Conservation (phyloP, 2,888 invertebrate genomes). For the Lasioglossum villosulum region DNA sequence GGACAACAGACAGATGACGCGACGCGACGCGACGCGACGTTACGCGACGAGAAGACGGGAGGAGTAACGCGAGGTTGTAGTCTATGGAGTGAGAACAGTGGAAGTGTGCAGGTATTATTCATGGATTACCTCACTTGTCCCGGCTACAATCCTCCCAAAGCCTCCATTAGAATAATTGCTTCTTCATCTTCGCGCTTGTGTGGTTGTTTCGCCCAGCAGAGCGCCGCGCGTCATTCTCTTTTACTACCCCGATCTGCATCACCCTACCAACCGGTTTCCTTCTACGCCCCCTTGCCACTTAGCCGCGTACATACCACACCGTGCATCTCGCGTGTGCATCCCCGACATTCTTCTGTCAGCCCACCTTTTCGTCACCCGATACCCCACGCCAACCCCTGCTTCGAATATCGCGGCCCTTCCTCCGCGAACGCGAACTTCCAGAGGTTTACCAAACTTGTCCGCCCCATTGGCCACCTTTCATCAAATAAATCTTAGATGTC, state of each 20-base stretch:
- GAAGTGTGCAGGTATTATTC: conserved; percentile 79
- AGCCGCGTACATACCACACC: conserved; percentile 13
- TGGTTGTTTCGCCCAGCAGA: conserved; percentile 65
- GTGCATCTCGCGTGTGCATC: conserved; percentile 2
- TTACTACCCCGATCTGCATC: conserved; percentile 38
- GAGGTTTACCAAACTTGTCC: not conserved
- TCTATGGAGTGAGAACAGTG: conserved; percentile 53
- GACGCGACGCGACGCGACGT: conserved; percentile 50
- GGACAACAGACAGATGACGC: conserved; percentile 57
- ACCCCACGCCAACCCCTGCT: not conserved
- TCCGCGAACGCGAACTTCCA: not conserved
- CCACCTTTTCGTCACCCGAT: not conserved
- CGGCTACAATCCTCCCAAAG: conserved; percentile 81
- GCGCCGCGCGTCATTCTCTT: conserved; percentile 57
- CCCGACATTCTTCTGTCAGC: conserved; percentile 13
- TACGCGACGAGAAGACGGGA: conserved; percentile 55
- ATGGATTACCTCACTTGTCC: conserved; percentile 84
- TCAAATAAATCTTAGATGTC: no score
- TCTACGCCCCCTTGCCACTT: conserved; percentile 17
- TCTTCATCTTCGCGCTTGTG: conserved; percentile 83
- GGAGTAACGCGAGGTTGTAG: conserved; percentile 34
- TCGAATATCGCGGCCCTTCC: not conserved
- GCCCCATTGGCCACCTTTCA: not conserved
- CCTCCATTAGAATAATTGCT: conserved; percentile 84
- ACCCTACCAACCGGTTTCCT: conserved; percentile 22